phyloP scores from a whole-genome alignment of 2,113 vertebrate species.

The Gopherus evgoodei region DNA sequence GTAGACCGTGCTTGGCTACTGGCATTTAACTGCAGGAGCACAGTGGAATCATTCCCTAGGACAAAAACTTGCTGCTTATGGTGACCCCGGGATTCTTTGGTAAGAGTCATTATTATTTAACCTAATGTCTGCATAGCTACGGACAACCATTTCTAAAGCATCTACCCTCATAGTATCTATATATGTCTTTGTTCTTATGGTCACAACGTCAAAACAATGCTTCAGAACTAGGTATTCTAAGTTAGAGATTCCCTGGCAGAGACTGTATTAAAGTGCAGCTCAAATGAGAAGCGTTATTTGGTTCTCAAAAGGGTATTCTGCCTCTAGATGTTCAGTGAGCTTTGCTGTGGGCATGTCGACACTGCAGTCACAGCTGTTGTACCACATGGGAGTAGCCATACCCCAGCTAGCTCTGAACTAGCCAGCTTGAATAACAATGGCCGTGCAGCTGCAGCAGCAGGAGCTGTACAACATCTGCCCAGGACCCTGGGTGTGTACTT shows the following conservation, averaged over 20 bases:
- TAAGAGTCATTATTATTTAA: background rate
- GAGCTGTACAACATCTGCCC: too few relatives aligned
- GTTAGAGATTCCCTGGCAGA: background rate
- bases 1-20: background rate
- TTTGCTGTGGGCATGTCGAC: background rate
- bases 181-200: background rate
- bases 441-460: too few relatives aligned
- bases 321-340: background rate
- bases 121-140: background rate
- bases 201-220: background rate
- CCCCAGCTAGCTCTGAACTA: too few relatives aligned
- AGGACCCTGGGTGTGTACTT: too few relatives aligned
- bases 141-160: background rate
- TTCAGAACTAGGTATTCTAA: background rate
- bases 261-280: background rate
- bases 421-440: too few relatives aligned
- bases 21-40: background rate
- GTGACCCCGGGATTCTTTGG: background rate
- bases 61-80: background rate
- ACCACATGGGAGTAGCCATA: fast-evolving
- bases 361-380: background rate
- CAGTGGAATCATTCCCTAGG: background rate
- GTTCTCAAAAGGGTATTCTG: background rate
- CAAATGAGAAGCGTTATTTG: background rate
- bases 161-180: background rate